Evolutionary conservation across 53 echinoderm and acorn worm genomes (phyloP).

Genomic region (Crossaster papposus): DNA sequence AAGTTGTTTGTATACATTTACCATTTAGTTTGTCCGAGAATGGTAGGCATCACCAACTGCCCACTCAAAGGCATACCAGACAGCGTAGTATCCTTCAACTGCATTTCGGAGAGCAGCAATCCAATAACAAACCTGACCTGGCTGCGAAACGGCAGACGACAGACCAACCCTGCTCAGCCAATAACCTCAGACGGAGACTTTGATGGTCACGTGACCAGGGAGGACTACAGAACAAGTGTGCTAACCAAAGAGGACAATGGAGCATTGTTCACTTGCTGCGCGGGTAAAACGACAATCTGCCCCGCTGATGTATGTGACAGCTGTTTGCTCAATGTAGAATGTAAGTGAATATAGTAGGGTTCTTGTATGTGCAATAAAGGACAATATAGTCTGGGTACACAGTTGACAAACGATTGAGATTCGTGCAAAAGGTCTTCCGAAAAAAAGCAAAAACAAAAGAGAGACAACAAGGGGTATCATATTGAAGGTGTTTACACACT

Average conservation of each 20-base stretch:
- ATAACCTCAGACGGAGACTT: not conserved
- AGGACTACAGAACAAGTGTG: constrained; percentile 6
- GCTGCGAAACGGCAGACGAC: not conserved
- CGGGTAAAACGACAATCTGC: not conserved
- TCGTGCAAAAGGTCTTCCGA: no score
- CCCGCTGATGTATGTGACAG: not conserved
- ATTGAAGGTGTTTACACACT: no score
- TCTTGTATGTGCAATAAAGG: no score
- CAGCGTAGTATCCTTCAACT: not conserved
- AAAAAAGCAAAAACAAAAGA: no score
- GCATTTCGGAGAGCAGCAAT: constrained; percentile 10
- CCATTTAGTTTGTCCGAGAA: constrained; percentile 5
- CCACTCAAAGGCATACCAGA: not conserved
- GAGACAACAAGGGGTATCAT: no score
- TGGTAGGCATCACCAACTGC: not conserved
- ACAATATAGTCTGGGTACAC: no score
- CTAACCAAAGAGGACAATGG: constrained; percentile 22
- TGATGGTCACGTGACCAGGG: not conserved
- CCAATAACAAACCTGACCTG: constrained; percentile 13
- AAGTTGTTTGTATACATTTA: not conserved
- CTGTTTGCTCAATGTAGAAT: not conserved
- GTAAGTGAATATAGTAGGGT: no score
- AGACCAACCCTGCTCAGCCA: not conserved
- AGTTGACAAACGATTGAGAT: no score
- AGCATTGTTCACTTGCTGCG: constrained; percentile 3